Conservation (phyloP, 1,140 invertebrate species). For the Cherax destructor region DNA sequence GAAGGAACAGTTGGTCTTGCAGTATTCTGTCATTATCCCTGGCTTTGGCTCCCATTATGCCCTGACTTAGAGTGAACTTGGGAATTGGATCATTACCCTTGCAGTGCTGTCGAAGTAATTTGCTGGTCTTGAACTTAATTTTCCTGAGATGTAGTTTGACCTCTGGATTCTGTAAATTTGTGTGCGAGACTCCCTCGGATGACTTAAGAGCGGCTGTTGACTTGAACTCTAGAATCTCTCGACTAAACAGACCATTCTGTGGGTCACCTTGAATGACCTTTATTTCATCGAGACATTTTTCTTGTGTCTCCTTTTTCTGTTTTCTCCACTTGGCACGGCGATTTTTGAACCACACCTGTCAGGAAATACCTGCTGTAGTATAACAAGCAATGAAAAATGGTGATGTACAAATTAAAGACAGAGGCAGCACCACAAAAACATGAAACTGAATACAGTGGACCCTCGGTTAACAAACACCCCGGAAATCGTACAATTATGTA, state of each 20-base stretch:
- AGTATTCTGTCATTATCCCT: background rate
- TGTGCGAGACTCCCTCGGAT: background rate
- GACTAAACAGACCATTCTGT: background rate
- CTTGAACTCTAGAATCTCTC: background rate
- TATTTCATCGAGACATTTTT: background rate
- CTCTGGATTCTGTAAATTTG: background rate
- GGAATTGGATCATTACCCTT: background rate
- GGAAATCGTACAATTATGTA: too few species aligned
- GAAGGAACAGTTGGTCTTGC: background rate
- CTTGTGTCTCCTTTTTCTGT: constrained; percentile 18
- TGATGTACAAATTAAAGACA: too few species aligned
- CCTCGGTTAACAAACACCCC: too few species aligned
- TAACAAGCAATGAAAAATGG: too few species aligned
- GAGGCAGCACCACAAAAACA: too few species aligned
- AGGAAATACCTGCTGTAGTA: too few species aligned
- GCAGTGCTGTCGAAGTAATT: background rate
- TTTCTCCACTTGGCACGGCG: constrained; percentile 23
- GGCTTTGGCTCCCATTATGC: background rate
- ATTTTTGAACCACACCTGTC: constrained; percentile 37
- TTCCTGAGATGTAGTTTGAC: background rate
- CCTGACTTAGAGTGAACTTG: background rate
- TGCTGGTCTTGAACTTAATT: background rate
- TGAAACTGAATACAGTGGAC: too few species aligned
- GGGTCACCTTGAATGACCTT: background rate
- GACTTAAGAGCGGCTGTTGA: background rate